These are phyloP conservation scores for Sander lucioperca DNA, from an alignment of 2,113 vertebrate genomes.

Conservation along the genomic window DNA sequence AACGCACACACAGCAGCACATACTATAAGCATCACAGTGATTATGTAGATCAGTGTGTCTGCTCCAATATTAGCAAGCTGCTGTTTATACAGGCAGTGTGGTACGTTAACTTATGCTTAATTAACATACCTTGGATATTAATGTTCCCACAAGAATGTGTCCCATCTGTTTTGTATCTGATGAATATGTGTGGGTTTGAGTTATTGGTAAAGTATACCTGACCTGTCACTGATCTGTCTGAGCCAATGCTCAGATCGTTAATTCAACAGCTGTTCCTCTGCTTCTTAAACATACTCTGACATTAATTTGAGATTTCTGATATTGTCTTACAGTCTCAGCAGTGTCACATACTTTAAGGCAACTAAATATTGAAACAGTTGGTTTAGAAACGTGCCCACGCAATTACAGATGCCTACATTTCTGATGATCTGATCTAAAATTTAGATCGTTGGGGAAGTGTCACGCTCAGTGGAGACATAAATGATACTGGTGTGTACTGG, in stretches of 20 bases:
- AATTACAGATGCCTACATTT: slow-evolving; percentile 12
- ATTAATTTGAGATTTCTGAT: slow-evolving; percentile 21
- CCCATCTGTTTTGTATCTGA: slow-evolving; percentile 63
- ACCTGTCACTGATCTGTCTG: slow-evolving; percentile 25
- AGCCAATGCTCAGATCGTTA: slow-evolving; percentile 20
- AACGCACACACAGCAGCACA: slow-evolving; percentile 22
- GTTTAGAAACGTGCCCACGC: slow-evolving; percentile 1
- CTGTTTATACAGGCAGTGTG: slow-evolving; percentile 44
- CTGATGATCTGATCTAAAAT: slow-evolving; percentile 7
- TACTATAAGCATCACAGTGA: slow-evolving; percentile 32
- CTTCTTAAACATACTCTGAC: slow-evolving; percentile 12
- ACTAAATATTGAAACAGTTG: slow-evolving; percentile 36
- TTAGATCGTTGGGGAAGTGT: background rate
- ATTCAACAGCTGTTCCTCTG: slow-evolving; percentile 55
- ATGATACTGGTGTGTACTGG: slow-evolving; percentile 21
- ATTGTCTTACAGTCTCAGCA: slow-evolving; percentile 21
- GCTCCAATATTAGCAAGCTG: slow-evolving; percentile 42
- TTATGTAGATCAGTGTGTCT: slow-evolving; percentile 58
- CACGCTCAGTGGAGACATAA: slow-evolving; percentile 6
- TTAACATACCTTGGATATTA: slow-evolving; percentile 53
- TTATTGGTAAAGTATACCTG: slow-evolving; percentile 18
- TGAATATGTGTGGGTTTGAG: slow-evolving; percentile 33
- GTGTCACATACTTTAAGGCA: background rate
- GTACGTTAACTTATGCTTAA: slow-evolving; percentile 38
- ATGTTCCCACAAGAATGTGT: slow-evolving; percentile 32